Evolutionary conservation across 1,140 invertebrate genomes (phyloP).

Genomic region (Procambarus clarkii): DNA sequence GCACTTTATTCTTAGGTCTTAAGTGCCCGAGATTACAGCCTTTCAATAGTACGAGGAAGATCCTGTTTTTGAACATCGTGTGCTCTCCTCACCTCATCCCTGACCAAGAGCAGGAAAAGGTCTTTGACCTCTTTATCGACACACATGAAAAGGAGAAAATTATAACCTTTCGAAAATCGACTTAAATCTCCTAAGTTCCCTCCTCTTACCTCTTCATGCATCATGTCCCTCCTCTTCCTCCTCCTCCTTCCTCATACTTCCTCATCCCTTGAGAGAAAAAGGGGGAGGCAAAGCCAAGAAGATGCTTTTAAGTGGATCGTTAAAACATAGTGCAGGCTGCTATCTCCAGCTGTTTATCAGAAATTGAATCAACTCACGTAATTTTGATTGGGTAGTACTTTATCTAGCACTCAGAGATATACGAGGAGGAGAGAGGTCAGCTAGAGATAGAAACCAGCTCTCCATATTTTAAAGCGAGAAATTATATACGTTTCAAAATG

Average conservation of each 20-base stretch:
- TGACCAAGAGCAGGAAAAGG: background rate
- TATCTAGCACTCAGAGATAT: constrained; percentile 25
- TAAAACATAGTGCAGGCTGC: constrained; percentile 1
- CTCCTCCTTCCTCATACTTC: background rate
- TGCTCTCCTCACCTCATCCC: no score
- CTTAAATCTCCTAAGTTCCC: background rate
- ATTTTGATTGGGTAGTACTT: constrained; percentile 35
- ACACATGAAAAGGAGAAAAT: background rate
- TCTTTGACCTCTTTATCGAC: background rate
- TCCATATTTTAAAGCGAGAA: background rate
- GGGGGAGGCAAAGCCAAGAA: background rate
- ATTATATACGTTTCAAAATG: background rate
- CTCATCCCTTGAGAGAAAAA: background rate
- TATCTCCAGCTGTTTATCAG: constrained; percentile 33
- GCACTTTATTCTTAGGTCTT: background rate
- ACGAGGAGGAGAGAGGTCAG: background rate
- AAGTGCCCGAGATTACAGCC: constrained; percentile 7
- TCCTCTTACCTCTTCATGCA: background rate
- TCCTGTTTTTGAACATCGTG: background rate
- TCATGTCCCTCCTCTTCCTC: background rate
- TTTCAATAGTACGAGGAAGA: background rate
- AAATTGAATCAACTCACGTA: constrained; percentile 46
- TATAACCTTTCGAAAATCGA: background rate
- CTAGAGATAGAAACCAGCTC: background rate
- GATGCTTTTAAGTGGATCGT: background rate